Percentiles rank a stretch among this genome's conserved stretches.
Evolutionary conservation across 2,888 invertebrate species (phyloP).

Genomic region (Resseliella maxima): DNA sequence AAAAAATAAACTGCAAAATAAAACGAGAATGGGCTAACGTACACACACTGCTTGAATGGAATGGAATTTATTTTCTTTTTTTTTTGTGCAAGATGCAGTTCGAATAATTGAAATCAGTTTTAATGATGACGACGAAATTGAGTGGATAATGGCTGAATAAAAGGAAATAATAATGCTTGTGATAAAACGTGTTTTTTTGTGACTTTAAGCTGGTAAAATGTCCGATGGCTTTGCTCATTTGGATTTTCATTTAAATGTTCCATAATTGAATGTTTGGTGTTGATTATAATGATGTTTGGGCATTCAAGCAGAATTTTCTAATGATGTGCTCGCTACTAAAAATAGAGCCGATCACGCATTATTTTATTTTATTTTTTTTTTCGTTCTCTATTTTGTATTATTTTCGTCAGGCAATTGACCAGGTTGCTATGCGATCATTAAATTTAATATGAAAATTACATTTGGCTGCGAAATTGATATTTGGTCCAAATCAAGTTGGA

Average conservation of each 20-base stretch:
- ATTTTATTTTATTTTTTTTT: not conserved
- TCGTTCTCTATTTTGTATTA: not conserved
- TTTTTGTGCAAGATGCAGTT: not conserved
- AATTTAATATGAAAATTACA: not conserved
- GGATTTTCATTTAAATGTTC: not conserved
- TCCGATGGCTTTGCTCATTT: not conserved
- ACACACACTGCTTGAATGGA: not conserved
- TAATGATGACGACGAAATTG: not conserved
- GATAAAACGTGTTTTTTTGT: slow-evolving; percentile 49
- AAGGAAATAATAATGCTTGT: slow-evolving; percentile 1
- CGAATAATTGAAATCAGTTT: slow-evolving; percentile 30
- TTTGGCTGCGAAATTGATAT: not conserved
- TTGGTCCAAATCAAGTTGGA: not conserved
- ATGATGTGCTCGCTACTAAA: not conserved
- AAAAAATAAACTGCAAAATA: not conserved
- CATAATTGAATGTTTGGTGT: slow-evolving; percentile 40
- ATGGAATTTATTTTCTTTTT: not conserved
- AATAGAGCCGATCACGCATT: not conserved
- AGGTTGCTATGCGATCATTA: not conserved
- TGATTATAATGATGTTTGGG: slow-evolving; percentile 10
- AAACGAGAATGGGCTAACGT: not conserved
- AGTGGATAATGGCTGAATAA: slow-evolving; percentile 25
- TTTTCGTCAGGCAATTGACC: not conserved
- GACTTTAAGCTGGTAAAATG: not conserved
- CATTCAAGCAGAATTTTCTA: not conserved